Evolutionary conservation across 2,888 invertebrate genomes (phyloP), one percentile per base, ranked within the genome.

Genomic region (Dryomyza anilis): DNA sequence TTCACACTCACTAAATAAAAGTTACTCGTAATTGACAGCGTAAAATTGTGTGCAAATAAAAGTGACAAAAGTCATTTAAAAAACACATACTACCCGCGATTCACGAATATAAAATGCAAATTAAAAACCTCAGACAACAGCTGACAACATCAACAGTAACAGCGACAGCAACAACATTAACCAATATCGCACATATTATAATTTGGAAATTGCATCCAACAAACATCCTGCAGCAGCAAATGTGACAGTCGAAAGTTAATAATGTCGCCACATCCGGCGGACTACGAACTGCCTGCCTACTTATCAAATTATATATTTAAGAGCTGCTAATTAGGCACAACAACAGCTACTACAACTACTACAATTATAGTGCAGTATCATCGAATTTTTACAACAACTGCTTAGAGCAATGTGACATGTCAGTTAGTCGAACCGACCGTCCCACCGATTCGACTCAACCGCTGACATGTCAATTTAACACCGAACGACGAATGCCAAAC

Each of bases 111-210:
- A 30, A 45, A 46, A 46, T 39, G 30, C 48, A 60, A 57, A 57
- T 57, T 57, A 57, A 57, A 57, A 57, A 29, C 57, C 57, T 58
- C 58, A 16, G 55, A 55, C 55, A 14, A 33, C 23, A 14, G 21
- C 55, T n/a, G 19, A 27, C 19, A 62, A 61, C 21, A 29, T 45
- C n/a, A 60, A 62, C 50, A 63, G 46, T 48, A 55, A 60, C 5
- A 30, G 50, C 53, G 53, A 43, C 46, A 65, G 59, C 63, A 67
- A 63, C 60, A 64, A n/a, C 36, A 56, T 27, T 53, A 64, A 58
- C 61, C 63, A 52, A 52, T 27, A 29, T 27, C 27, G 50, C 27
- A 25, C 2, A n/a, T 25, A n/a, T 52, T 43, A 43, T 4, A 16
- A 12, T 12, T 33, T 6, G 33, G 12, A 33, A 33, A 33, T 6